These are phyloP conservation scores for Eueremaeus valkanovi DNA, from an alignment of 2,888 invertebrate genomes.

Conservation along the genomic window DNA sequence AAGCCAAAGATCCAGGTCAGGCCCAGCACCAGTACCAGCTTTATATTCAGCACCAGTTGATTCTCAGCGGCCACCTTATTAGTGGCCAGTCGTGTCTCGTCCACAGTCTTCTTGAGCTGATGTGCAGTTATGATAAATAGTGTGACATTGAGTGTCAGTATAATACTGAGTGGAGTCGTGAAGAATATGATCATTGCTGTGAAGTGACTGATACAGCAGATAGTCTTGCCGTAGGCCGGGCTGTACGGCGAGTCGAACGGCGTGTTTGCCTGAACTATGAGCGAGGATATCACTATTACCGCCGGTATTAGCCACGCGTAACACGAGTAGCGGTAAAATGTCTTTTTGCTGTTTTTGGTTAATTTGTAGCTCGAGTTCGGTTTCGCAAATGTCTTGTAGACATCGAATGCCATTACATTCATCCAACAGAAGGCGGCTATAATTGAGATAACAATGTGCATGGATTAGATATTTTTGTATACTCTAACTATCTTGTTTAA, in stretches of 20 bases:
- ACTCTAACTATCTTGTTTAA: too few species aligned
- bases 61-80: too few species aligned
- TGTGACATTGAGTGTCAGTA: conserved; percentile 51
- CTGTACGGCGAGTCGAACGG: conserved; percentile 49
- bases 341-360: too few species aligned
- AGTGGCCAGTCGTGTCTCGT: conserved; percentile 13
- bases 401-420: conserved; percentile 51
- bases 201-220: background rate
- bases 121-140: conserved; percentile 9
- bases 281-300: conserved; percentile 48
- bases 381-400: conserved; percentile 50
- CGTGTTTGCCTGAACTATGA: background rate
- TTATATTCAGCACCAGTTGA: conserved; percentile 50
- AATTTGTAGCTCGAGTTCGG: background rate
- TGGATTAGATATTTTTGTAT: too few species aligned
- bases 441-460: too few species aligned
- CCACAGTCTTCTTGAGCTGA: background rate
- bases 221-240: conserved; percentile 5
- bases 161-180: conserved; percentile 52
- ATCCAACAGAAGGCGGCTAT: conserved; percentile 52
- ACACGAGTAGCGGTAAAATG: conserved; percentile 51
- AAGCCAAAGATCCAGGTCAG: conserved; percentile 56
- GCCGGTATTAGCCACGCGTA: conserved; percentile 54
- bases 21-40: conserved; percentile 55
- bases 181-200: conserved; percentile 51